phyloP scores from a whole-genome alignment of 1,140 invertebrate genomes.

The silkworm (Bombyx mori) region ASM3026992v2 NC_085116.1:3025501-3026000 shows the following conservation, averaged over 20 bases:
- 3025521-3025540: constrained; percentile 96
- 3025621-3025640: constrained; percentile 96
- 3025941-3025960: too few relatives aligned
- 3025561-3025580: constrained; percentile 98
- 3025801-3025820: too few relatives aligned
- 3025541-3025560: constrained; percentile 97
- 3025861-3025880: too few relatives aligned
- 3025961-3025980: too few relatives aligned
- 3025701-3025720: constrained; percentile 96
- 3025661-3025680: constrained; percentile 94
- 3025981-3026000: too few relatives aligned
- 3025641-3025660: constrained; percentile 97
- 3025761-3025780: constrained; percentile 73
- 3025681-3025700: constrained; percentile 96
- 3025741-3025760: constrained; percentile 94
- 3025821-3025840: too few relatives aligned
- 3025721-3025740: constrained; percentile 95
- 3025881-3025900: too few relatives aligned
- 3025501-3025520: constrained; percentile 98
- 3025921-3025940: too few relatives aligned
- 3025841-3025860: too few relatives aligned
- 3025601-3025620: constrained; percentile 95
- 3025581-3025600: constrained; percentile 98
- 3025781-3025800: too few relatives aligned
- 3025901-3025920: too few relatives aligned